Percentiles rank a stretch among this genome's conserved stretches.
These are phyloP conservation scores for Drepana falcataria DNA, from an alignment of 2,888 invertebrate genomes.

Conservation along the genomic window DNA sequence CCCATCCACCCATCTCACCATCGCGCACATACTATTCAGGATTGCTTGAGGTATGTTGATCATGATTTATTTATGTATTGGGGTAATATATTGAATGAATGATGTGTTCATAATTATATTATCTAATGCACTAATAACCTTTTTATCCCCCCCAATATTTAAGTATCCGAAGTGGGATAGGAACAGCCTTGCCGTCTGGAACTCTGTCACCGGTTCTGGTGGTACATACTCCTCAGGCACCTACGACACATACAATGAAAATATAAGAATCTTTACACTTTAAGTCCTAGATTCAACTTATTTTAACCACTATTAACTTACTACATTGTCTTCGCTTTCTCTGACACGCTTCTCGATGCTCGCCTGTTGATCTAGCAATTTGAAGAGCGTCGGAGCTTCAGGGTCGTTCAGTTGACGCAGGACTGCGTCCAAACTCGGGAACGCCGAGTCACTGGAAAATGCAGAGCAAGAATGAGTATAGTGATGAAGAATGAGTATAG, in stretches of 20 bases:
- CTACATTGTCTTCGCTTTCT: slow-evolving; percentile 60
- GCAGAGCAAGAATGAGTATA: too few relatives aligned
- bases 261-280: background rate
- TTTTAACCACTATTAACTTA: too few relatives aligned
- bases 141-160: slow-evolving; percentile 76
- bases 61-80: too few relatives aligned
- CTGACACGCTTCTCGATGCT: slow-evolving; percentile 76
- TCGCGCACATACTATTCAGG: too few relatives aligned
- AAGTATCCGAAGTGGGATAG: slow-evolving; percentile 97
- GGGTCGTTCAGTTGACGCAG: slow-evolving; percentile 80
- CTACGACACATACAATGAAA: slow-evolving; percentile 29
- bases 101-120: too few relatives aligned
- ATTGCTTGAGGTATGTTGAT: too few relatives aligned
- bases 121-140: too few relatives aligned
- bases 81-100: too few relatives aligned
- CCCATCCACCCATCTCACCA: too few relatives aligned
- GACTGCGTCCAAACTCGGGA: slow-evolving; percentile 91
- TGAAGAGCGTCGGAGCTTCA: slow-evolving; percentile 81
- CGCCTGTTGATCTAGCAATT: slow-evolving; percentile 85
- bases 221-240: slow-evolving; percentile 86
- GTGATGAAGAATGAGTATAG: too few relatives aligned
- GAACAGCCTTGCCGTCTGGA: slow-evolving; percentile 96
- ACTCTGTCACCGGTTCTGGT: slow-evolving; percentile 91
- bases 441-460: slow-evolving; percentile 92
- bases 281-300: too few relatives aligned